A percentile compares a stretch with the other conserved stretches of the same genome.
Evolutionary conservation across 2,797 vertebrate genomes (phyloP).

Genomic region (Sorex maritimensis): DNA sequence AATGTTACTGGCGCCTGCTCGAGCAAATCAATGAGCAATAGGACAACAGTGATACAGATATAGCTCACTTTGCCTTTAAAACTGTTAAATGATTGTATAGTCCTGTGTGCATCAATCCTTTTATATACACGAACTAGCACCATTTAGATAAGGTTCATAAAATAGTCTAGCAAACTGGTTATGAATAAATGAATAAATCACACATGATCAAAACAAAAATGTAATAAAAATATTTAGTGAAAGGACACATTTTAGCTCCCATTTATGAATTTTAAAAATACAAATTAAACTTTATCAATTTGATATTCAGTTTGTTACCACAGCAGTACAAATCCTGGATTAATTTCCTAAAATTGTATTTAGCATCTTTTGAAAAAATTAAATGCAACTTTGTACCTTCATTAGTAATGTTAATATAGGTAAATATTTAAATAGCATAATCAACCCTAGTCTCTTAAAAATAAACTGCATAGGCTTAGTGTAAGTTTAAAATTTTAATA

Average conservation of each 20-base stretch:
- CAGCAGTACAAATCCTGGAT: conserved; percentile 85
- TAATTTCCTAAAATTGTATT: conserved; percentile 85
- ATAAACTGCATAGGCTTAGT: conserved; percentile 79
- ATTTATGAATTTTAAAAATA: conserved; percentile 88
- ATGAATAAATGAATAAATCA: conserved; percentile 85
- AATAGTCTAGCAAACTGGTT: conserved; percentile 70
- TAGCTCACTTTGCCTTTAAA: conserved; percentile 3
- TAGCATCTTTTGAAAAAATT: conserved; percentile 83
- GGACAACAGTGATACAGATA: no score
- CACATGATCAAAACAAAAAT: conserved; percentile 89
- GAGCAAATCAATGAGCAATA: no score
- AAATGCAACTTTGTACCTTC: conserved; percentile 84
- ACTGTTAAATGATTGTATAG: conserved; percentile 36
- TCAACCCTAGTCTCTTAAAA: conserved; percentile 86
- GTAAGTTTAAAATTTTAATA: conserved; percentile 88
- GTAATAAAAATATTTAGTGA: conserved; percentile 89
- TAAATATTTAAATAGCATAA: conserved; percentile 86
- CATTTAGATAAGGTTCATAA: conserved; percentile 30
- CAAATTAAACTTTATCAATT: conserved; percentile 85
- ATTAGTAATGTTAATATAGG: conserved; percentile 83
- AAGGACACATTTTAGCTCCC: conserved; percentile 88
- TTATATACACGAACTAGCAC: conserved; percentile 22
- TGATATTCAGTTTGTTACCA: conserved; percentile 86
- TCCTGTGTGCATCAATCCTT: background rate
- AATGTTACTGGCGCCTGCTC: no score